These are phyloP conservation scores for Zosterops borbonicus DNA, from an alignment of 2,113 vertebrate genomes.

Conservation along the genomic window DNA sequence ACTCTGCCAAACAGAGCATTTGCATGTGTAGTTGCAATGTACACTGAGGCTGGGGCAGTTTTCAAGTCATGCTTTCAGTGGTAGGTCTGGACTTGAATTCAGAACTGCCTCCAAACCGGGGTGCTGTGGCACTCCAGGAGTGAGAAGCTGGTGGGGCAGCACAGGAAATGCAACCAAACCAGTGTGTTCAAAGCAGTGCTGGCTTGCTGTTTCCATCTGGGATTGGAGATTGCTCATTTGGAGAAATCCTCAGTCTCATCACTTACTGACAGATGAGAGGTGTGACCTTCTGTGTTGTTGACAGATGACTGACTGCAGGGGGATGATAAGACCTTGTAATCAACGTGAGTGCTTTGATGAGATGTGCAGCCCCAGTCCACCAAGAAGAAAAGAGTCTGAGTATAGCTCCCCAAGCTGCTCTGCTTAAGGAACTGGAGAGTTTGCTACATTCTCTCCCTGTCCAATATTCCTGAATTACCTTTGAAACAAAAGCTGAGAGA, in stretches of 20 bases:
- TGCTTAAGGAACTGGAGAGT: not conserved
- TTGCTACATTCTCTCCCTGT: not conserved
- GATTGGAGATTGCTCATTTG: not conserved
- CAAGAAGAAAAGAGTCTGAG: not conserved
- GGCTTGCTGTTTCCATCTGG: not conserved
- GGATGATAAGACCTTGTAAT: not conserved
- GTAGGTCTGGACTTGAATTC: not conserved
- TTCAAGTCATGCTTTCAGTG: not conserved
- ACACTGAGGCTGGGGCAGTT: not conserved
- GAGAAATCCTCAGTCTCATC: not conserved
- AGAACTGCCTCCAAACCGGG: not conserved
- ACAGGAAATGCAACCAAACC: not conserved
- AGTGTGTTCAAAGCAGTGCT: not conserved
- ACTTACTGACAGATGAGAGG: not conserved
- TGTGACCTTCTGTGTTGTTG: not conserved
- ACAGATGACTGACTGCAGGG: not conserved
- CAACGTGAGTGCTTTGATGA: not conserved
- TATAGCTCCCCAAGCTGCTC: not conserved
- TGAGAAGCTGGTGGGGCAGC: not conserved
- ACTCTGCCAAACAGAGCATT: not conserved
- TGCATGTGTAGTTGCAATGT: not conserved
- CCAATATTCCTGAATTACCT: not conserved
- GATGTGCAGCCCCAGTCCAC: not conserved
- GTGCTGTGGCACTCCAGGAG: not conserved
- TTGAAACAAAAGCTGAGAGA: not conserved